Evolutionary conservation across 2,888 invertebrate genomes (phyloP).

Genomic region (Latheticus oryzae): DNA sequence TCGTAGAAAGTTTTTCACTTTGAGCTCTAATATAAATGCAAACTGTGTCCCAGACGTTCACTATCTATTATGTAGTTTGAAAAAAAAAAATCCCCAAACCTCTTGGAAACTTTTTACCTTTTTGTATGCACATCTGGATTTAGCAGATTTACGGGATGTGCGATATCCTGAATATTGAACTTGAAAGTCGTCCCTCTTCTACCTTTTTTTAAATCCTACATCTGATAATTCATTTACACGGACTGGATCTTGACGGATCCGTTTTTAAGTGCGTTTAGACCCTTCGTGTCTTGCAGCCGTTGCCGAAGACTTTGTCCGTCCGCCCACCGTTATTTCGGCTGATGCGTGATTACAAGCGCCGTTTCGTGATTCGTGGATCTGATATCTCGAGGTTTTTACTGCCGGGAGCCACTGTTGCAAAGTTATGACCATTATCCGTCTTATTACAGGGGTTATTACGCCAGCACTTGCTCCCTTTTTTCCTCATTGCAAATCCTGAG

Average conservation of each 20-base stretch:
- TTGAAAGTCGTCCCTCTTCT: conserved; percentile 5
- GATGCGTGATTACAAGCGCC: conserved; percentile 52
- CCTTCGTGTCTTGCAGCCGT: conserved; percentile 47
- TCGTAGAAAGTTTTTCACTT: conserved; percentile 34
- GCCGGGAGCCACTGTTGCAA: conserved; percentile 50
- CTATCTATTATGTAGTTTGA: conserved; percentile 32
- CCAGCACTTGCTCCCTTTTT: conserved; percentile 20
- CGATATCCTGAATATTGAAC: conserved; percentile 39
- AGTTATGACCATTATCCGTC: conserved; percentile 44
- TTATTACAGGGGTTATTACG: conserved; percentile 37
- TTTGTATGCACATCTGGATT: conserved; percentile 37
- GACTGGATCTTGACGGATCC: conserved; percentile 21
- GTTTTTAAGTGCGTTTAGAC: conserved; percentile 28
- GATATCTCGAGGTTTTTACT: conserved; percentile 49
- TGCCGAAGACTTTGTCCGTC: conserved; percentile 41
- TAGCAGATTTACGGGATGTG: conserved; percentile 35
- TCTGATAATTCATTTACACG: conserved; percentile 28
- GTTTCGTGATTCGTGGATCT: conserved; percentile 55
- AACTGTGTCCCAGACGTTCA: conserved; percentile 32
- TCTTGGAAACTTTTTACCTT: conserved; percentile 14
- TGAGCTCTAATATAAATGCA: conserved; percentile 29
- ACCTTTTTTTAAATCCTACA: conserved; percentile 1
- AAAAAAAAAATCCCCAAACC: conserved; percentile 19
- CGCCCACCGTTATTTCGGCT: conserved; percentile 46
- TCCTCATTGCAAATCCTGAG: too few relatives aligned